A percentile compares a stretch with the other conserved stretches of the same genome.
Evolutionary conservation across 2,797 vertebrate species (phyloP).

Genomic region (Scolopax bukidnonensis): DNA sequence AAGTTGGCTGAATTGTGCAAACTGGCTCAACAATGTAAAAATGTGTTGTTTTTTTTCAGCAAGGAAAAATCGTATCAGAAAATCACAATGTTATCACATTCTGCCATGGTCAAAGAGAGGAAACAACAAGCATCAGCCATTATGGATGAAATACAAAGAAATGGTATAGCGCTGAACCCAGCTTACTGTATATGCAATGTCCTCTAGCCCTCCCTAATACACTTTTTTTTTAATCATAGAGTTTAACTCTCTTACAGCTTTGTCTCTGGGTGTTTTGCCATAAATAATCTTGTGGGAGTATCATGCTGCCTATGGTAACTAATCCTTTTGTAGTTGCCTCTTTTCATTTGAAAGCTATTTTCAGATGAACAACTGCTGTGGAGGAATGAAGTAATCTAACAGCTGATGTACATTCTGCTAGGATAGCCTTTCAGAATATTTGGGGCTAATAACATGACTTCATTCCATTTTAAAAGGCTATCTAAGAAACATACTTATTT

Average conservation of each 20-base stretch:
- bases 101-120: conserved; percentile 87
- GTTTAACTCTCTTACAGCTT: conserved; percentile 76
- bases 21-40: conserved; percentile 39
- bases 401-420: conserved; percentile 90
- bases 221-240: conserved; percentile 64
- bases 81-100: conserved; percentile 87
- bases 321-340: conserved; percentile 89
- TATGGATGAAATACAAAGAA: conserved; percentile 90
- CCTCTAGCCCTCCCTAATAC: conserved; percentile 36
- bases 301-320: conserved; percentile 83
- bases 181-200: conserved; percentile 50
- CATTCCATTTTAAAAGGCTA: conserved; percentile 50
- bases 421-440: conserved; percentile 78
- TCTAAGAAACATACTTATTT: not conserved
- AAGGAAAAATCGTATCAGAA: conserved; percentile 63
- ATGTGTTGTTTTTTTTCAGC: conserved; percentile 74
- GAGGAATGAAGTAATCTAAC: conserved; percentile 85
- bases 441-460: conserved; percentile 79
- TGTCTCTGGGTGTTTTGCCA: conserved; percentile 74
- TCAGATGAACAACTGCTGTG: conserved; percentile 87
- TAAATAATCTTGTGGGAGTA: conserved; percentile 83
- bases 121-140: conserved; percentile 92
- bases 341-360: conserved; percentile 90
- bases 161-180: conserved; percentile 81
- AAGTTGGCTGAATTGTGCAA: not conserved